A percentile compares a stretch with the other conserved stretches of the same genome.
Conservation (phyloP, 30 jellyfish, hydroid and myxozoan species). For the Pseudorhiza aurosa region DNA sequence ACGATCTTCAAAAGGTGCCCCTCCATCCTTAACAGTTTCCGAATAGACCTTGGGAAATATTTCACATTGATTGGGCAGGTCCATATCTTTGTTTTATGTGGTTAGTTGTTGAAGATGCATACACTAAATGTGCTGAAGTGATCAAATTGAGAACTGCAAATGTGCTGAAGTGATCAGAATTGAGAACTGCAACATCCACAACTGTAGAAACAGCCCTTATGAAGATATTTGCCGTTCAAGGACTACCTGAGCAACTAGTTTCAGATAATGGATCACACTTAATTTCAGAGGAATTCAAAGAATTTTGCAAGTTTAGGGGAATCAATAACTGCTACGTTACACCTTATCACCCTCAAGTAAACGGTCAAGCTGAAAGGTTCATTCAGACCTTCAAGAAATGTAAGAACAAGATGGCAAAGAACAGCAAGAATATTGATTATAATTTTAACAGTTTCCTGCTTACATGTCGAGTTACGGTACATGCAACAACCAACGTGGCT, state of each 20-base stretch:
- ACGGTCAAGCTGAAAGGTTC: slow-evolving; percentile 59
- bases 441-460: slow-evolving; percentile 45
- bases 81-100: slow-evolving; percentile 67
- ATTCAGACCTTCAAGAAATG: slow-evolving; percentile 65
- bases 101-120: slow-evolving; percentile 69
- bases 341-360: slow-evolving; percentile 69
- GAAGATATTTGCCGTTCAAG: slow-evolving; percentile 67
- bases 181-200: slow-evolving; percentile 44
- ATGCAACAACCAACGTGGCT: slow-evolving; percentile 59
- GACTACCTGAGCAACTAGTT: slow-evolving; percentile 69
- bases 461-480: slow-evolving; percentile 55
- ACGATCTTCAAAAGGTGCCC: slow-evolving; percentile 65
- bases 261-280: slow-evolving; percentile 61
- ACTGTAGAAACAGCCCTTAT: slow-evolving; percentile 49
- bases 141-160: slow-evolving; percentile 33
- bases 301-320: slow-evolving; percentile 60
- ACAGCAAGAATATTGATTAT: slow-evolving; percentile 45
- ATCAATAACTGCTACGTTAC: slow-evolving; percentile 68
- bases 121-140: slow-evolving; percentile 51
- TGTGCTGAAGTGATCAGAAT: slow-evolving; percentile 35
- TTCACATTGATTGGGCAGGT: slow-evolving; percentile 63
- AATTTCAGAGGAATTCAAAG: slow-evolving; percentile 68
- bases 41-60: slow-evolving; percentile 64
- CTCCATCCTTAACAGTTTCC: slow-evolving; percentile 64
- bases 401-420: slow-evolving; percentile 66